Evolutionary conservation across 2,113 vertebrate genomes (phyloP).

Genomic region (Enhydra lutris): DNA sequence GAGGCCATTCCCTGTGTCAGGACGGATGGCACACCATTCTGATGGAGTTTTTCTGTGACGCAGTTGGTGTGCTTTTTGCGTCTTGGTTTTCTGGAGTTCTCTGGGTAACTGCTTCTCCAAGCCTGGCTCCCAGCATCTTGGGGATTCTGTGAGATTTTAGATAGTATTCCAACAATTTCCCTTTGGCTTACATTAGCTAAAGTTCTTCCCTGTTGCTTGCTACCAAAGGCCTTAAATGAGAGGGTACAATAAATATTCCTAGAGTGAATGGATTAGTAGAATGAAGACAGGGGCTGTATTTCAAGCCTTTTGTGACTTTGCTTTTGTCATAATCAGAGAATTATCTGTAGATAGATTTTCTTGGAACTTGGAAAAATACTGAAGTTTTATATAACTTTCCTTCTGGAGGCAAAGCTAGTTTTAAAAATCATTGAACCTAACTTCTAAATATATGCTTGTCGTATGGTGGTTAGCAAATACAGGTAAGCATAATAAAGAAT

Average conservation of each 20-base stretch:
- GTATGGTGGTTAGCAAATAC: background rate
- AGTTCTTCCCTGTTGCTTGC: background rate
- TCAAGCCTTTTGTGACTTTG: constrained; percentile 24
- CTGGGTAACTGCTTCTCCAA: background rate
- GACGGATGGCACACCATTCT: accelerated
- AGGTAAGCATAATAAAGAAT: background rate
- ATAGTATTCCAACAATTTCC: background rate
- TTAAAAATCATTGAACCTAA: background rate
- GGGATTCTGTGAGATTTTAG: background rate
- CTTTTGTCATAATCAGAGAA: background rate
- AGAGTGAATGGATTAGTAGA: background rate
- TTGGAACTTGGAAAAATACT: background rate
- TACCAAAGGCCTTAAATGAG: background rate
- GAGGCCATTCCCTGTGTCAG: background rate
- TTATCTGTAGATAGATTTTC: background rate
- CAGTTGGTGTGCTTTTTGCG: background rate
- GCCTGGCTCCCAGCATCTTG: background rate
- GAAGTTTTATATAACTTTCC: background rate
- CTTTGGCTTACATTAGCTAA: background rate
- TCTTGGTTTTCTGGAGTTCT: background rate
- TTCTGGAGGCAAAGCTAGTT: background rate
- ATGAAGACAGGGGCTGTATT: background rate
- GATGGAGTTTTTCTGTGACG: background rate
- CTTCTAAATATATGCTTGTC: background rate
- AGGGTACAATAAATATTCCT: background rate